Evolutionary conservation across 2,888 invertebrate genomes (phyloP), one percentile per base, ranked within the genome.

Genomic region (Caenorhabditis auriculariae): DNA sequence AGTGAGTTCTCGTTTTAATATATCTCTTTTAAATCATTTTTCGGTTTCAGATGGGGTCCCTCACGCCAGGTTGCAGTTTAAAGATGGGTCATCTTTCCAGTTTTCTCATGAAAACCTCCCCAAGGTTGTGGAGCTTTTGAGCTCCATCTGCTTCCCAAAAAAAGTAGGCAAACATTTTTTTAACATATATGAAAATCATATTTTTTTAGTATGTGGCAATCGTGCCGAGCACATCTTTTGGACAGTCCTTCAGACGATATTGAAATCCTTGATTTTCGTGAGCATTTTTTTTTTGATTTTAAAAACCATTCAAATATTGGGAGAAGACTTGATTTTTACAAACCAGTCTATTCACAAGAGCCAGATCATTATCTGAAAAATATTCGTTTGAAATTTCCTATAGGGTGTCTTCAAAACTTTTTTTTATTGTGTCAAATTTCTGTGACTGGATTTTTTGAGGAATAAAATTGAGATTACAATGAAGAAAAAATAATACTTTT

Each of bases 251-350:
- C 59, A 2, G 55, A 53, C 15, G 67, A 67, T 32, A 51, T 57
- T 9, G 67, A 64, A 44, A 61, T 55, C 28, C 57, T 64, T 41
- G 64, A 64, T 19, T 58, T 68, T 39, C 63, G 67, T 67, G 54
- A 41, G 66, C 57, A 24, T 4, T 24, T 21, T 19, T 4, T 19
- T 15, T 48, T 17, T 35, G 12, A 35, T 35, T 12, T 35, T 12
- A 35, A 35, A 35, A 12, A 15, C 15, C 15, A n/a, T n/a, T n/a
- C n/a, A n/a, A n/a, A n/a, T n/a, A n/a, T n/a, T n/a, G n/a, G n/a
- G n/a, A n/a, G n/a, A n/a, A n/a, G n/a, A n/a, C n/a, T n/a, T n/a
- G n/a, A n/a, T n/a, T n/a, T n/a, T n/a, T n/a, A n/a, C n/a, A n/a
- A n/a, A n/a, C n/a, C n/a, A n/a, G n/a, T n/a, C n/a, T n/a, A n/a